These are phyloP conservation scores for Eretmocerus hayati DNA, from an alignment of 2,888 invertebrate species.

Conservation along the genomic window DNA sequence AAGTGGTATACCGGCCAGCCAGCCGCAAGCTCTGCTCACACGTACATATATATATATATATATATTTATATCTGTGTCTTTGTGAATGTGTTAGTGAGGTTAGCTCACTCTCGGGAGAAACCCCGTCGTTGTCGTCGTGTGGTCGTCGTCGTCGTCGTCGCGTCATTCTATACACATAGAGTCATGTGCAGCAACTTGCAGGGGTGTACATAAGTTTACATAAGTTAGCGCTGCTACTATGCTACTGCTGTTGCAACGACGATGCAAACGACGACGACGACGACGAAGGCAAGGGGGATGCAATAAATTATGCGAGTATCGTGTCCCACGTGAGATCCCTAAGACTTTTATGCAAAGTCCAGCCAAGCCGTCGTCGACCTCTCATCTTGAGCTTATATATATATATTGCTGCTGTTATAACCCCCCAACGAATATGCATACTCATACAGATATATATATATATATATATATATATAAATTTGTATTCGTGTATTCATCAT, in stretches of 20 bases:
- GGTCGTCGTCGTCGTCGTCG: too few relatives aligned
- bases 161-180: too few relatives aligned
- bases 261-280: too few relatives aligned
- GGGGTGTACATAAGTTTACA: conserved; percentile 20
- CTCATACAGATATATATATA: background rate
- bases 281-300: background rate
- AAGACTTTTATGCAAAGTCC: conserved; percentile 20
- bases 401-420: background rate
- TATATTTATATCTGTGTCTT: background rate
- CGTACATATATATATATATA: background rate
- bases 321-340: conserved; percentile 15
- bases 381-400: too few relatives aligned
- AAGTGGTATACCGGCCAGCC: too few relatives aligned
- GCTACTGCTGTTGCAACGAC: too few relatives aligned
- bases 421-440: background rate
- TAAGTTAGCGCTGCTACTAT: conserved; percentile 12
- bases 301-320: conserved; percentile 22
- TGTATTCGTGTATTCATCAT: background rate
- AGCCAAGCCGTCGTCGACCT: background rate
- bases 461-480: background rate
- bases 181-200: too few relatives aligned
- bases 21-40: background rate
- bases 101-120: background rate
- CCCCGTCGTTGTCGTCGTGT: too few relatives aligned
- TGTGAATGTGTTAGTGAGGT: background rate